Evolutionary conservation across 92 coral and sea anemone genomes (phyloP).

Genomic region (Desmophyllum pertusum): DNA sequence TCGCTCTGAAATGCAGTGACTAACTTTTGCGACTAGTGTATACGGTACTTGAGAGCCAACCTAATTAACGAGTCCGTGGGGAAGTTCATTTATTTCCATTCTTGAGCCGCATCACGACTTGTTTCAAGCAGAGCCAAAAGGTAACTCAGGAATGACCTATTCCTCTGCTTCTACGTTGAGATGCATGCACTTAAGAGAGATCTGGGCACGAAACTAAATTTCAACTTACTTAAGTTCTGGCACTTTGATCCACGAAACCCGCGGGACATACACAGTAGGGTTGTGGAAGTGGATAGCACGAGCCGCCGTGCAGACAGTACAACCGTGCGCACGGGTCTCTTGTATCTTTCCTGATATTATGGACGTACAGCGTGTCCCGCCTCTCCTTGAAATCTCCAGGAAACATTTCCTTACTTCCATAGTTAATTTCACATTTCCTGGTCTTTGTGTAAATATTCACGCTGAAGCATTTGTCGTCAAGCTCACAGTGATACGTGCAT

Average conservation of each 20-base stretch:
- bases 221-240: slow-evolving; percentile 23
- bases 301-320: slow-evolving; percentile 29
- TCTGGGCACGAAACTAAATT: neutral
- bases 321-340: slow-evolving; percentile 30
- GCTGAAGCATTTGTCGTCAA: slow-evolving; percentile 50
- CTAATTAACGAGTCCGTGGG: too few species aligned
- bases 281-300: slow-evolving; percentile 20
- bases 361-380: slow-evolving; percentile 28
- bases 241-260: slow-evolving; percentile 30
- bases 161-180: neutral
- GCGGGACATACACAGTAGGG: slow-evolving; percentile 10
- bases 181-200: neutral
- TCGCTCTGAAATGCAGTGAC: too few species aligned
- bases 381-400: slow-evolving; percentile 19
- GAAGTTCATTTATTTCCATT: too few species aligned
- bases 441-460: slow-evolving; percentile 36
- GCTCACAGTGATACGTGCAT: slow-evolving; percentile 56
- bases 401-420: slow-evolving; percentile 43
- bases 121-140: too few species aligned
- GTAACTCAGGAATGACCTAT: too few species aligned
- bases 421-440: slow-evolving; percentile 41
- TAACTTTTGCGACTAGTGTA: too few species aligned
- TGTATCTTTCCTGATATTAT: slow-evolving; percentile 33
- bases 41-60: too few species aligned
- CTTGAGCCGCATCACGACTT: too few species aligned